Evolutionary conservation across 2,113 vertebrate genomes (phyloP).

Genomic region (Lasiurus cinereus): DNA sequence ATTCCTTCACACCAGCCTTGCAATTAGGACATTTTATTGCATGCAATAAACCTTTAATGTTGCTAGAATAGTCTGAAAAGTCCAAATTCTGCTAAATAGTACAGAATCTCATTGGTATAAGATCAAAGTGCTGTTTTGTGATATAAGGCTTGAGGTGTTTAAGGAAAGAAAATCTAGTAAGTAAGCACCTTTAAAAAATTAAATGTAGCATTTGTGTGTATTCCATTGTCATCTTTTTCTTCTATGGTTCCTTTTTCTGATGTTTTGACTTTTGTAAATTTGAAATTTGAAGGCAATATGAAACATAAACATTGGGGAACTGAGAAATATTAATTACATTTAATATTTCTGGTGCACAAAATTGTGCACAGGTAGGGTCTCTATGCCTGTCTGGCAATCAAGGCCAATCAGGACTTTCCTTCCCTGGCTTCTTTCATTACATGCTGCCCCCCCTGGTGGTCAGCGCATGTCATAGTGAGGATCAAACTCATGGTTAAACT

Average conservation of each 20-base stretch:
- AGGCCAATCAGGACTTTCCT: too few species aligned
- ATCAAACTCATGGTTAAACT: too few species aligned
- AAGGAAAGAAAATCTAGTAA: conserved; percentile 52
- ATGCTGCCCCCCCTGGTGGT: too few species aligned
- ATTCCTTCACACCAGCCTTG: not conserved
- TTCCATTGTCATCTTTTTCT: not conserved
- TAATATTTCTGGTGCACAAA: not conserved
- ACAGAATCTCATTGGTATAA: conserved; percentile 18
- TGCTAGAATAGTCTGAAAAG: conserved; percentile 20
- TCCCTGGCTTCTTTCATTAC: too few species aligned
- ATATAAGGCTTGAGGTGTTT: conserved; percentile 52
- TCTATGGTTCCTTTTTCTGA: not conserved
- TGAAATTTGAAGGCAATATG: conserved; percentile 7
- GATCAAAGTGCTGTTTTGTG: not conserved
- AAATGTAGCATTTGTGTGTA: not conserved
- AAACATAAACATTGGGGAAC: conserved; percentile 8
- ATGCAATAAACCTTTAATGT: not conserved
- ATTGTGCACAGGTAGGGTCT: too few species aligned
- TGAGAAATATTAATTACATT: conserved; percentile 37
- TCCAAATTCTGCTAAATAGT: not conserved
- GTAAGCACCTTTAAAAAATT: conserved; percentile 51
- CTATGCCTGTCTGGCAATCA: too few species aligned
- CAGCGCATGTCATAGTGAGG: too few species aligned
- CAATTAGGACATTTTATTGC: not conserved
- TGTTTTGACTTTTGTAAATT: conserved; percentile 54